Base-by-base conservation (phyloP, 2,888 invertebrate genomes). In the Diplazon laetatorius region DNA sequence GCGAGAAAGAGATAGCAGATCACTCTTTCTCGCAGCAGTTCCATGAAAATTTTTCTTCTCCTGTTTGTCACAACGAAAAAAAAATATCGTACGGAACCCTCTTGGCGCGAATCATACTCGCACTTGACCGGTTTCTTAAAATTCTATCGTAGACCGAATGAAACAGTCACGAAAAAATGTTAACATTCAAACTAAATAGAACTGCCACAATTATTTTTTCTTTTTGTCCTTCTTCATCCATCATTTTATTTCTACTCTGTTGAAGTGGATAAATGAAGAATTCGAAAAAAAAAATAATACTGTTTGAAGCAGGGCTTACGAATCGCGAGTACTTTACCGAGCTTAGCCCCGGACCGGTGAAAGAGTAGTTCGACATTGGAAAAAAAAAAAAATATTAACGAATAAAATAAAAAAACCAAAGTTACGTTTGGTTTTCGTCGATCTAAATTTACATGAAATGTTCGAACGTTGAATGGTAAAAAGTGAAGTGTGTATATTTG, bases 401-500 rank as follows among this genome's bases (percentile, higher is more conserved):
- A n/a, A n/a, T n/a, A n/a, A n/a, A n/a, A n/a, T n/a, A n/a, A n/a
- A n/a, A n/a, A n/a, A n/a, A n/a, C n/a, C n/a, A n/a, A n/a, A 14
- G 30, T 1, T 37, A 59, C 39, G 20, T 59, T 37, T 39, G 59
- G 18, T 18, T 37, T 57, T 37, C 10, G 14, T 12, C 10, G 18
- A 2, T 37, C 18, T n/a, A 18, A 42, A 55, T 20, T 16, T n/a
- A 52, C 44, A 12, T 35, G 25, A 66, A 14, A 14, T 52, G 59
- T 50, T 62, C 55, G 35, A 70, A 59, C 46, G 63, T 18, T 55
- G 20, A 78, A 60, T 71, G 46, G 66, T 55, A 55, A 20, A n/a
- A 62, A 60, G 52, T 25, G 39, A 39, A 74, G 65, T 71, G 60
- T n/a, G n/a, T n/a, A n/a, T 59, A 52, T 62, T 71, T 42, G 37